A percentile compares a stretch with the other conserved stretches of the same genome.
Evolutionary conservation across 2,113 vertebrate genomes (phyloP).

Genomic region (Thamnaconus septentrionalis): DNA sequence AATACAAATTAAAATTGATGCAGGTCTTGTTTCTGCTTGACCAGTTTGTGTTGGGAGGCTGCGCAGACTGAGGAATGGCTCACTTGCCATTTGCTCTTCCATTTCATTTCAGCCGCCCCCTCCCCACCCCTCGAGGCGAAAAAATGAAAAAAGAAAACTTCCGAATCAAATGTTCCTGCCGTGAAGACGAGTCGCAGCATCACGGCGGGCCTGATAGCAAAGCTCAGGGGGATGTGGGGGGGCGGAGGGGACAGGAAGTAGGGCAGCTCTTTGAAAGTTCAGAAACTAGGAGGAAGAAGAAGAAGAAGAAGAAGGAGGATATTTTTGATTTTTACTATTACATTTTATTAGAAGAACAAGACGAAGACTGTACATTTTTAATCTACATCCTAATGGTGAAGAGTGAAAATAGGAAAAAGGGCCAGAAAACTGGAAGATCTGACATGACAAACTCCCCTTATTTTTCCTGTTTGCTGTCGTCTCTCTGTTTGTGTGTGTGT

Average conservation of each 20-base stretch:
- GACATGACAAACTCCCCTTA: too few relatives aligned
- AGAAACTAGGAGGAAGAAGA: too few relatives aligned
- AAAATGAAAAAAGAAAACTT: conserved; percentile 12
- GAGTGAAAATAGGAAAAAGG: too few relatives aligned
- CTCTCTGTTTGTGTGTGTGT: background rate
- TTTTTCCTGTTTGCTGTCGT: conserved; percentile 5
- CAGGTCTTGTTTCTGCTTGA: conserved; percentile 77
- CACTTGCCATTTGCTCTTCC: conserved; percentile 64
- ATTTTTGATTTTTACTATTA: too few relatives aligned
- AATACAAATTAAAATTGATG: conserved; percentile 85
- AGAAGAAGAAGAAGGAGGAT: too few relatives aligned
- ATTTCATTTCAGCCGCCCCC: conserved; percentile 44
- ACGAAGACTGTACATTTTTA: too few relatives aligned
- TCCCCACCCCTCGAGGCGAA: conserved; percentile 56
- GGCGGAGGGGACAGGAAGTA: too few relatives aligned
- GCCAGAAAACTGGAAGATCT: too few relatives aligned
- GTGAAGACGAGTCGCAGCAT: conserved; percentile 44
- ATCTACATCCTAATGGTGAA: too few relatives aligned
- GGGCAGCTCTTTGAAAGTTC: too few relatives aligned
- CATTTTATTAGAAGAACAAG: too few relatives aligned
- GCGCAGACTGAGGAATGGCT: conserved; percentile 53
- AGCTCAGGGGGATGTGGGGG: background rate
- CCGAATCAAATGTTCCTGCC: conserved; percentile 36
- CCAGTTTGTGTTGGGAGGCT: conserved; percentile 68
- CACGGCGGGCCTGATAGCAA: conserved; percentile 32